Evolutionary conservation across 2,113 vertebrate species (phyloP).

Genomic region (Stigmatopora nigra): DNA sequence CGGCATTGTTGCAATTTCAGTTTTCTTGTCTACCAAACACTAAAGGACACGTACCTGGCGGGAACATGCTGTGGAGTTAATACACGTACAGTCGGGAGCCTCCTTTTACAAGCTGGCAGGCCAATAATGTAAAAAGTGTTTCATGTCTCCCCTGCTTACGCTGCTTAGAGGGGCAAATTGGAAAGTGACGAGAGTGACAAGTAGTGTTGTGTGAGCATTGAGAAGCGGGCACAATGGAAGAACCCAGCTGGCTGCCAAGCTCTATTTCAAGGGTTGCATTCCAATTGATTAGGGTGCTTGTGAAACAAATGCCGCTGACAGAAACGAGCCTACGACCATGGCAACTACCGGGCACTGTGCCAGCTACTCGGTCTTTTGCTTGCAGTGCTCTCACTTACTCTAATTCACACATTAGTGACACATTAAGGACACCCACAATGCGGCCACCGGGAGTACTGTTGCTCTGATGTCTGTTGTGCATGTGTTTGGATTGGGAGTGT

Average conservation of each 20-base stretch:
- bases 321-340: constrained; percentile 51
- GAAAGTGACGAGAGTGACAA: constrained; percentile 61
- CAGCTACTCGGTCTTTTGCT: constrained; percentile 50
- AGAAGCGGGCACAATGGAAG: constrained; percentile 62
- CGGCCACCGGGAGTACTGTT: constrained; percentile 40
- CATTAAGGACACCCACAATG: constrained; percentile 52
- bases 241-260: constrained; percentile 59
- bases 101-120: constrained; percentile 41
- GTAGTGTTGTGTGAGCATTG: constrained; percentile 55
- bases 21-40: constrained; percentile 53
- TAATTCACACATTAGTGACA: constrained; percentile 46
- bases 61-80: constrained; percentile 35
- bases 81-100: constrained; percentile 44
- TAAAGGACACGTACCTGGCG: constrained; percentile 65
- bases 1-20: constrained; percentile 8
- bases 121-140: constrained; percentile 63
- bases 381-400: constrained; percentile 22
- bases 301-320: constrained; percentile 71
- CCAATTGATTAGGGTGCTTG: constrained; percentile 71
- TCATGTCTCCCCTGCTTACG: constrained; percentile 52
- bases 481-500: not conserved
- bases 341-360: constrained; percentile 63
- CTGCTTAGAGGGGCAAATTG: constrained; percentile 39
- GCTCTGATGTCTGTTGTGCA: not conserved
- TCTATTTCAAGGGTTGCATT: constrained; percentile 66